Evolutionary conservation across 2,113 vertebrate genomes (phyloP).

Genomic region (Megalops atlanticus): DNA sequence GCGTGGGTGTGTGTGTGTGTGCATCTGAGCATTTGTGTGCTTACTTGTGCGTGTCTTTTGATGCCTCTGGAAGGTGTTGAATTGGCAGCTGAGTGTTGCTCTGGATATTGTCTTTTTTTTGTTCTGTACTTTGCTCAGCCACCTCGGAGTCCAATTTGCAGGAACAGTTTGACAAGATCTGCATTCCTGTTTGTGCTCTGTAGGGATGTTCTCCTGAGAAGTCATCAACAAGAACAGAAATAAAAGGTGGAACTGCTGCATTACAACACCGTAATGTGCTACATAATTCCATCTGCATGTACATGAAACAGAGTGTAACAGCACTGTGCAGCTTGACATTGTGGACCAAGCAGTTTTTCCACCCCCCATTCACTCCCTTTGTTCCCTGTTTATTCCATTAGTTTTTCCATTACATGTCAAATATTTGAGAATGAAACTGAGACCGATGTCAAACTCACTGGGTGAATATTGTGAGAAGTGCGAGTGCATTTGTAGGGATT

Average conservation of each 20-base stretch:
- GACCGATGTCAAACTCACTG: too few relatives aligned
- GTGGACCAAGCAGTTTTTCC: background rate
- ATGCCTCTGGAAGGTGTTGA: constrained; percentile 13
- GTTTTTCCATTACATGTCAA: too few relatives aligned
- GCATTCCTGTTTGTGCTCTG: background rate
- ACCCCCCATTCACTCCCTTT: background rate
- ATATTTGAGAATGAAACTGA: too few relatives aligned
- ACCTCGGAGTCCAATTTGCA: background rate
- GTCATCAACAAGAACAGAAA: background rate
- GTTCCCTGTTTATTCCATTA: too few relatives aligned
- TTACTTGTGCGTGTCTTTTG: background rate
- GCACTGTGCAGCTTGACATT: background rate
- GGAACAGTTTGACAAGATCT: background rate
- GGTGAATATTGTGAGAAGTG: too few relatives aligned
- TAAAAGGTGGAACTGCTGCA: background rate
- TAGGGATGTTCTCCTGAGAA: background rate
- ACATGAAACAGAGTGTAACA: too few relatives aligned
- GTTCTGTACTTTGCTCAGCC: background rate
- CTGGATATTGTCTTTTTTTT: background rate
- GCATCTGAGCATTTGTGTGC: background rate
- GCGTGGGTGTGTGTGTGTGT: background rate
- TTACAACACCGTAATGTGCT: too few relatives aligned
- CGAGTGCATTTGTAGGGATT: too few relatives aligned
- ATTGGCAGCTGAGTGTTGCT: constrained; percentile 1
- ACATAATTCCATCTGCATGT: too few relatives aligned